Percentiles rank a stretch among this genome's conserved stretches.
Evolutionary conservation across 2,888 invertebrate species (phyloP).

Genomic region (Axea sp.): DNA sequence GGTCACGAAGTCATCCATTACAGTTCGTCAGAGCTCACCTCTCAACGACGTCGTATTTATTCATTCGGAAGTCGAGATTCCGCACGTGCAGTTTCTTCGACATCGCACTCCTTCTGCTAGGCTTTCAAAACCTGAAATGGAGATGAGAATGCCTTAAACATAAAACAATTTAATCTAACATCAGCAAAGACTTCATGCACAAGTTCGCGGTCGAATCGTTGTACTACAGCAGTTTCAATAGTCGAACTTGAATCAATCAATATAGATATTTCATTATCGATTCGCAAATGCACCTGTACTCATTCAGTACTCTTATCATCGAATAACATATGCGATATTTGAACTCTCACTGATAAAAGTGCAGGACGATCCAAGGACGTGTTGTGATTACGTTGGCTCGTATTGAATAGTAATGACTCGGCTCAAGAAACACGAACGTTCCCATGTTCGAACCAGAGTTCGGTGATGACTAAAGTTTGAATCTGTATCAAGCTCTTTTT

Average conservation of each 20-base stretch:
- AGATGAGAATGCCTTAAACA: slow-evolving; percentile 38
- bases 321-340: slow-evolving; percentile 31
- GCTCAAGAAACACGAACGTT: slow-evolving; percentile 6
- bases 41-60: slow-evolving; percentile 65
- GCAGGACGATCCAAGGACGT: slow-evolving; percentile 13
- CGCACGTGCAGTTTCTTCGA: slow-evolving; percentile 49
- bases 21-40: slow-evolving; percentile 64
- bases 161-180: slow-evolving; percentile 47
- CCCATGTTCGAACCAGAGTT: not conserved
- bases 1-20: slow-evolving; percentile 66
- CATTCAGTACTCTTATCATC: slow-evolving; percentile 36
- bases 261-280: slow-evolving; percentile 16
- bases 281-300: slow-evolving; percentile 1
- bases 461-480: slow-evolving; percentile 7
- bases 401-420: slow-evolving; percentile 52
- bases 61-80: slow-evolving; percentile 58
- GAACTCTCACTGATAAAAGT: slow-evolving; percentile 25
- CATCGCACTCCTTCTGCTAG: not conserved
- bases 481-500: slow-evolving; percentile 8
- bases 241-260: slow-evolving; percentile 5
- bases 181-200: slow-evolving; percentile 19
- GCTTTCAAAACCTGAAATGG: slow-evolving; percentile 16
- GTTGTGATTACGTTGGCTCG: slow-evolving; percentile 43
- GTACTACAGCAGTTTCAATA: not conserved
- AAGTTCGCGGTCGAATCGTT: slow-evolving; percentile 18